phyloP scores from a whole-genome alignment of 2,797 vertebrate genomes.

The Scarus forsteni region DNA sequence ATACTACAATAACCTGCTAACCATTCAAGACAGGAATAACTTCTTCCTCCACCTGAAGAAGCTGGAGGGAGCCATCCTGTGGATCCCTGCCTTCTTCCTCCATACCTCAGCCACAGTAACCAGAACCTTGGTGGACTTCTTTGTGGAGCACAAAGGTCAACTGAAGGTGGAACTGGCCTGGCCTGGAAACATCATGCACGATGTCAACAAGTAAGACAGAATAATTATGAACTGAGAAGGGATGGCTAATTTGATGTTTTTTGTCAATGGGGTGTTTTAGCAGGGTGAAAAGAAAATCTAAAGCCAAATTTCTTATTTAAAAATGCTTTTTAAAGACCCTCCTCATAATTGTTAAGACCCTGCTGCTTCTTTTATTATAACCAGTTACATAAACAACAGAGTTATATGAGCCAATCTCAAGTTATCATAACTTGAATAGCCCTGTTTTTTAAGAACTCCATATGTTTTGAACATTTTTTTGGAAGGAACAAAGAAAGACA shows the following conservation, averaged over 20 bases:
- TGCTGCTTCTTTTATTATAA: no score
- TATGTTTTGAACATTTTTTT: no score
- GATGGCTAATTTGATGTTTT: not conserved
- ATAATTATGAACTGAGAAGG: not conserved
- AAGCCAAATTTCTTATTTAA: no score
- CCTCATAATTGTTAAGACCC: no score
- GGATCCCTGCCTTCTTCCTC: slow-evolving; percentile 99
- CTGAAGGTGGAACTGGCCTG: slow-evolving; percentile 96
- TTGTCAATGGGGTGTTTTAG: no score
- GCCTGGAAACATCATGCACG: slow-evolving; percentile 99
- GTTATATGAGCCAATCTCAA: no score
- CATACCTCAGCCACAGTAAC: slow-evolving; percentile 97
- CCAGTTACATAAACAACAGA: no score
- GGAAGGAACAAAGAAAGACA: no score
- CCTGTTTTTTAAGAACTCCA: no score
- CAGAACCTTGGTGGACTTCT: slow-evolving; percentile 97
- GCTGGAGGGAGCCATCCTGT: slow-evolving; percentile 95
- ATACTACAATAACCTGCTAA: slow-evolving; percentile 98
- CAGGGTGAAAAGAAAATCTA: no score
- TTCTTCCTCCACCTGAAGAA: slow-evolving; percentile 98
- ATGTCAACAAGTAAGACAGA: slow-evolving; percentile 94
- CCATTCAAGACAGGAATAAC: slow-evolving; percentile 98
- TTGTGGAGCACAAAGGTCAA: slow-evolving; percentile 95
- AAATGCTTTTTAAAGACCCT: no score
- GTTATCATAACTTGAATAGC: no score